These are phyloP conservation scores for Melanotaenia parkinsoni DNA, from an alignment of 2,797 vertebrate species.

Conservation along the genomic window DNA sequence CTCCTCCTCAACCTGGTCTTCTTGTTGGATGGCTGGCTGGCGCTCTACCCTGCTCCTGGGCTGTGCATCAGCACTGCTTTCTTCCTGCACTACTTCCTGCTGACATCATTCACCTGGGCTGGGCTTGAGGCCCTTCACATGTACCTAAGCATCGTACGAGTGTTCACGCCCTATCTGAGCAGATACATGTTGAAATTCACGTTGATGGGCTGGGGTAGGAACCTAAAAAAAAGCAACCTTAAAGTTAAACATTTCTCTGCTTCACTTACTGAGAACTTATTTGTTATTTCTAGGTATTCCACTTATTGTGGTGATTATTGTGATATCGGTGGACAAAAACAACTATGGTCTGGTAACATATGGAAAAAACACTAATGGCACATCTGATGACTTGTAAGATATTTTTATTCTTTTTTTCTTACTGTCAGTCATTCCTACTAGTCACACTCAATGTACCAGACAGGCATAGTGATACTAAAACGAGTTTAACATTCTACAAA, in stretches of 20 bases:
- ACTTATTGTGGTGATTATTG: conserved; percentile 85
- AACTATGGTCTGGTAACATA: conserved; percentile 89
- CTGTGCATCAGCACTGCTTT: conserved; percentile 91
- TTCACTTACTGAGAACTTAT: neutral
- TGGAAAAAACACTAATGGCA: conserved; percentile 81
- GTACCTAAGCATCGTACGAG: conserved; percentile 94
- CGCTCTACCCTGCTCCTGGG: conserved; percentile 76
- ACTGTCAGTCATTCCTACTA: neutral
- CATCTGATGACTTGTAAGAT: conserved; percentile 91
- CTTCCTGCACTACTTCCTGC: conserved; percentile 95
- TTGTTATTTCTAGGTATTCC: conserved; percentile 84
- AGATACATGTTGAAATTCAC: conserved; percentile 96
- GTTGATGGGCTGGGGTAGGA: conserved; percentile 94
- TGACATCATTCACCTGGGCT: conserved; percentile 97
- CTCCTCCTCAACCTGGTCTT: conserved; percentile 92
- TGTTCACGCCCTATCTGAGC: conserved; percentile 94
- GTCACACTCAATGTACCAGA: neutral
- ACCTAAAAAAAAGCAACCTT: neutral
- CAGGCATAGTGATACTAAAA: neutral
- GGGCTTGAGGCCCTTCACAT: conserved; percentile 97
- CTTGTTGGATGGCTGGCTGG: conserved; percentile 92
- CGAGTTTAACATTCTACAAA: neutral
- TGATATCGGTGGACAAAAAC: conserved; percentile 87
- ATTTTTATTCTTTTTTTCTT: neutral
- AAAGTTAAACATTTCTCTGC: neutral